These are phyloP conservation scores for Neodon shergylaensis DNA, from an alignment of 2,113 vertebrate species.

Conservation along the genomic window DNA sequence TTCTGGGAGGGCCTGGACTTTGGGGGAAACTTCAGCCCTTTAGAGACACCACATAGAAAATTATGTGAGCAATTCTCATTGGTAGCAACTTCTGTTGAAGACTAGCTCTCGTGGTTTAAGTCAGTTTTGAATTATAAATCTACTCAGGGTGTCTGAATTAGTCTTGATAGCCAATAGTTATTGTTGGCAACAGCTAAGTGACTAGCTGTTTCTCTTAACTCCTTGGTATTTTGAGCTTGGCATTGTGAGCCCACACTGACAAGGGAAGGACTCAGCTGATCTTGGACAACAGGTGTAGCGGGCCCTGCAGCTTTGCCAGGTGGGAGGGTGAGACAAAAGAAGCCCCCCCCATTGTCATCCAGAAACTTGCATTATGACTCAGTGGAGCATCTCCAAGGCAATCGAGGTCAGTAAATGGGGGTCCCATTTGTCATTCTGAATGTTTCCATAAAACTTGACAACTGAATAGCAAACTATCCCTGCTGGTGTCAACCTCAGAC, in stretches of 20 bases:
- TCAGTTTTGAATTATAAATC: accelerated
- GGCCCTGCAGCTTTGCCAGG: background rate
- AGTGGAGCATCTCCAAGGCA: background rate
- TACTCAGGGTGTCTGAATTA: background rate
- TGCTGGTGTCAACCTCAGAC: background rate
- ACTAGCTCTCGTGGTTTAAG: background rate
- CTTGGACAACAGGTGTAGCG: too few relatives aligned
- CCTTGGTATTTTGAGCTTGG: background rate
- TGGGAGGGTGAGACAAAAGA: background rate
- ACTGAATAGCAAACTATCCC: background rate
- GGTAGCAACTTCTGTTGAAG: background rate
- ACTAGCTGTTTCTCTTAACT: background rate
- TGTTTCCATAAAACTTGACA: background rate
- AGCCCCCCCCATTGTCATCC: too few relatives aligned
- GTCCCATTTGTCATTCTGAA: background rate
- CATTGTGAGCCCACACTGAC: background rate
- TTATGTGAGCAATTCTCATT: accelerated
- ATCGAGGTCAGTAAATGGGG: background rate
- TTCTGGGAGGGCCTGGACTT: background rate
- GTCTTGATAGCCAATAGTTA: background rate
- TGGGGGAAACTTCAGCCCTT: background rate
- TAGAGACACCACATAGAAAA: background rate
- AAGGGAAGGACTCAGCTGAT: background rate
- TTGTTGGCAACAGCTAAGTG: background rate
- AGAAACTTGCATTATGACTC: background rate